Conservation (phyloP, 1,140 invertebrate genomes). For the Wiebesia pumilae region DNA sequence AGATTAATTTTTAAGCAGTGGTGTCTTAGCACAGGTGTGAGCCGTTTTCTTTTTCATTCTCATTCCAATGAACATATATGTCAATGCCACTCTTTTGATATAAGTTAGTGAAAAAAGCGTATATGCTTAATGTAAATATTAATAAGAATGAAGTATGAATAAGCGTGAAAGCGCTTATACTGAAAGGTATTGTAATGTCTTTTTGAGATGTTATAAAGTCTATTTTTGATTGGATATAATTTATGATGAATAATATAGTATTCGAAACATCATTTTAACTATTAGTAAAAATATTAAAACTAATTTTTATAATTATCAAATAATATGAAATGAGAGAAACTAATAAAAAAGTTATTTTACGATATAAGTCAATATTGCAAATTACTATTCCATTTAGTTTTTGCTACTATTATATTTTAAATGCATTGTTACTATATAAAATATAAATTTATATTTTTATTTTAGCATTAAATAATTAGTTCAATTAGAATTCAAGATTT, state of each 20-base stretch:
- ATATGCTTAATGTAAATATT: conserved; percentile 33
- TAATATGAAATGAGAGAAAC: too few species aligned
- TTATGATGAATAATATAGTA: conserved; percentile 15
- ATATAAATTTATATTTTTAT: too few species aligned
- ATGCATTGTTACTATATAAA: too few species aligned
- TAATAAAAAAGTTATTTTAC: too few species aligned
- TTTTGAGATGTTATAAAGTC: neutral
- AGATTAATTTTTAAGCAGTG: conserved; percentile 35
- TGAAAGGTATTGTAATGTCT: neutral
- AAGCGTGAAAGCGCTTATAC: conserved; percentile 26
- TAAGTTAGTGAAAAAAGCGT: neutral
- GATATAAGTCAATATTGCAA: too few species aligned
- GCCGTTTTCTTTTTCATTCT: neutral
- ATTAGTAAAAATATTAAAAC: neutral
- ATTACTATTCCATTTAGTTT: too few species aligned
- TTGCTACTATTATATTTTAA: too few species aligned
- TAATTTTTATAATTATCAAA: neutral
- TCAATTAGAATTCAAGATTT: too few species aligned
- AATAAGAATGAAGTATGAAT: conserved; percentile 27
- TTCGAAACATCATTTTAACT: neutral
- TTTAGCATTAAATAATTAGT: too few species aligned
- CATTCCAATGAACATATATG: conserved; percentile 13
- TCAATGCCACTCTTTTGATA: conserved; percentile 26
- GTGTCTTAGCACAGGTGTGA: neutral
- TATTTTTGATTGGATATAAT: conserved; percentile 41